Conservation (phyloP, 1,140 invertebrate species). For the Eurytemora carolleeae region DNA sequence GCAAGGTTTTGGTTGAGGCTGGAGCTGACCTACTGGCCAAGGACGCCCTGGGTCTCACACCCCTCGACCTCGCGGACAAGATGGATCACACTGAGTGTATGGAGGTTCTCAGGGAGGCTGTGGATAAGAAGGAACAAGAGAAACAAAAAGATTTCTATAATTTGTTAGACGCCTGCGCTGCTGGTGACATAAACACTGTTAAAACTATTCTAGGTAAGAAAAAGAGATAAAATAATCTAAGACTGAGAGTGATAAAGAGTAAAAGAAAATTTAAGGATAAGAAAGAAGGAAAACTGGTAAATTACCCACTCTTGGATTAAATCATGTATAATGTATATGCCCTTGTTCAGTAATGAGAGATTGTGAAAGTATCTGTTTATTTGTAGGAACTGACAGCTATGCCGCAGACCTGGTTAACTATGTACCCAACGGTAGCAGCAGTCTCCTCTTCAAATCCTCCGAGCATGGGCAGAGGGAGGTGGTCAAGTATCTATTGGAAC, state of each 20-base stretch:
- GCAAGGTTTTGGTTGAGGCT: constrained; percentile 41
- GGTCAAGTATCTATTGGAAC: constrained; percentile 51
- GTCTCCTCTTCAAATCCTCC: constrained; percentile 37
- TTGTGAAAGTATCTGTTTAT: not conserved
- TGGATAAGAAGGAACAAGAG: constrained; percentile 32
- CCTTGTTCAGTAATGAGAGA: not conserved
- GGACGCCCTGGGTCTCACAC: constrained; percentile 44
- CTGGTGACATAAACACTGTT: not conserved
- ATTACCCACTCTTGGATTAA: too few species aligned
- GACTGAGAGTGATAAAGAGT: too few species aligned
- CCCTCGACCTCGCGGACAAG: constrained; percentile 52
- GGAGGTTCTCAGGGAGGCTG: constrained; percentile 41
- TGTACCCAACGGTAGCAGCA: not conserved
- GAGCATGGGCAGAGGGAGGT: constrained; percentile 60
- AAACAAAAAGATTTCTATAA: not conserved
- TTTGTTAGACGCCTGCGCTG: not conserved
- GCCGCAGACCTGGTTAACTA: not conserved
- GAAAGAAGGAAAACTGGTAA: too few species aligned
- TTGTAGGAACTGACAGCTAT: not conserved
- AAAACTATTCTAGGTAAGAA: not conserved
- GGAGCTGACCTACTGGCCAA: constrained; percentile 41
- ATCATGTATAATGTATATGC: not conserved
- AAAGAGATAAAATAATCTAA: too few species aligned
- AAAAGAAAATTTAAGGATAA: too few species aligned
- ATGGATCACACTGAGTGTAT: constrained; percentile 43